phyloP scores from a whole-genome alignment of 2,113 vertebrate genomes.

The Chascanopsetta lugubris region DNA sequence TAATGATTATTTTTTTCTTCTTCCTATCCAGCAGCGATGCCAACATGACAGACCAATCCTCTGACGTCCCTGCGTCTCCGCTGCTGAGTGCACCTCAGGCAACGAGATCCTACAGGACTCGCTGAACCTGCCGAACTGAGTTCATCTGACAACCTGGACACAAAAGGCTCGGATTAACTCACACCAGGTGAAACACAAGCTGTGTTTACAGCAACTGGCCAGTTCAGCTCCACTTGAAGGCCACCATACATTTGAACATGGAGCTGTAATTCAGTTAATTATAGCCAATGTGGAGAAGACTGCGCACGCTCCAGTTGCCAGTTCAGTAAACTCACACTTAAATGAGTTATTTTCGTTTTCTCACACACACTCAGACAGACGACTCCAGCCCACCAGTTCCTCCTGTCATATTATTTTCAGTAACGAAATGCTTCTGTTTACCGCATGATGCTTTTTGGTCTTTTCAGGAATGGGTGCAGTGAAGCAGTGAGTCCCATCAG shows the following conservation, averaged over 20 bases:
- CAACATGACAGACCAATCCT: slow-evolving; percentile 36
- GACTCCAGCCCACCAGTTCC: slow-evolving; percentile 10
- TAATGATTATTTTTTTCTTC: background rate
- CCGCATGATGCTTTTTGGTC: slow-evolving; percentile 34
- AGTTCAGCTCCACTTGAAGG: slow-evolving; percentile 9
- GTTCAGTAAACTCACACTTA: slow-evolving; percentile 18
- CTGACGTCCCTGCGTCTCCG: background rate
- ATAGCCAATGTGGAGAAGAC: background rate
- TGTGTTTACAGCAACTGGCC: background rate
- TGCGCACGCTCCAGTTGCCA: slow-evolving; percentile 4
- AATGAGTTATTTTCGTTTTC: slow-evolving; percentile 15
- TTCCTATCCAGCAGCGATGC: slow-evolving; percentile 10
- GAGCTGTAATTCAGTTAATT: no score
- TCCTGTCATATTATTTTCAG: slow-evolving; percentile 25
- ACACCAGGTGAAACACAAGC: background rate
- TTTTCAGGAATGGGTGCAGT: slow-evolving; percentile 40
- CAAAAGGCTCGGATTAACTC: slow-evolving; percentile 1
- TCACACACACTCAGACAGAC: background rate
- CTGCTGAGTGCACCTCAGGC: slow-evolving; percentile 7
- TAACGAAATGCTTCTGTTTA: slow-evolving; percentile 35
- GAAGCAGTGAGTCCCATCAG: slow-evolving; percentile 17
- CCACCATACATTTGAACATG: slow-evolving; percentile 6
- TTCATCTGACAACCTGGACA: slow-evolving; percentile 16
- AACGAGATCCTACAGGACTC: slow-evolving; percentile 21
- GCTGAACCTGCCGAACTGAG: slow-evolving; percentile 14